Evolutionary conservation across 1,140 invertebrate species (phyloP), one percentile per base, ranked within the genome.

Genomic region (Calosoma granatense): DNA sequence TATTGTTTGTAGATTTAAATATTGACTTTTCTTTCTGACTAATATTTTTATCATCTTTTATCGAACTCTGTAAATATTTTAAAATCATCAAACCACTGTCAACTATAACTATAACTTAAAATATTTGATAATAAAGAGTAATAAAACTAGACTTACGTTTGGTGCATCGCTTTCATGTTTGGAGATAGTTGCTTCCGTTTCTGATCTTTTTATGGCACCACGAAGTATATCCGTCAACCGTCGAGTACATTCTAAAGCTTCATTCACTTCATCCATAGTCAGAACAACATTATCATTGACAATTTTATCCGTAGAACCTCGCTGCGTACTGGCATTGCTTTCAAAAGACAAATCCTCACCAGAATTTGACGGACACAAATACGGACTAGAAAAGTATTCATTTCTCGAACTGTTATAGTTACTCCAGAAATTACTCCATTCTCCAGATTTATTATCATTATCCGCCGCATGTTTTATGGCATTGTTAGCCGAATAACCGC

Each of bases 401-500:
- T 64, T 67, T 4, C 65, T 63, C 2, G 66, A 61, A 62, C 60
- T 64, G 39, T 64, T 71, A 54, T 72, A 72, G 47, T 70, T 70
- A 47, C 67, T 60, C 70, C 70, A 72, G 58, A 72, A 72, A 59
- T 70, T 72, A 55, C 70, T 70, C 70, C 70, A 72, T 59, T 72
- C 70, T 1, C 70, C 70, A 21, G 67, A 67, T n/a, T 6, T 9
- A 53, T 19, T 21, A 2, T 56, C 54, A n/a, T 56, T 20, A 21
- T 20, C 54, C 12, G 14, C 20, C 9, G 11, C 6, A 20, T 41
- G n/a, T 6, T 26, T 55, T 19, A 17, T 14, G 14, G 39, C 36
- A 56, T 20, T 56, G 1, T 12, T 56, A 4, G 55, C 58, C 62
- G 43, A 65, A 60, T 66, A 63, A 56, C 66, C 65, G 51, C 64